Evolutionary conservation across 2,888 invertebrate species (phyloP).

Genomic region (Dyspetes luteomarginatus): DNA sequence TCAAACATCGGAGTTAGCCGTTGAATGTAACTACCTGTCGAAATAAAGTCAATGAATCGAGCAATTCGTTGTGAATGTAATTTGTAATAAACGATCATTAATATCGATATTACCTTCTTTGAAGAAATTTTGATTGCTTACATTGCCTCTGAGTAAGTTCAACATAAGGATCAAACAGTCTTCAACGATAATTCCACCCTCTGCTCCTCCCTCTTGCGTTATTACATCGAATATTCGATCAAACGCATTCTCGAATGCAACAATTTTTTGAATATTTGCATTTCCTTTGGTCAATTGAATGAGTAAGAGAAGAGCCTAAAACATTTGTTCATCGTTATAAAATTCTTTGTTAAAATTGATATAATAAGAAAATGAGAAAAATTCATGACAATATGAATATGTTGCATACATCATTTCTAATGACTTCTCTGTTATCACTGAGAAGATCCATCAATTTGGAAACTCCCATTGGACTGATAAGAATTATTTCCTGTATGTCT

Average conservation of each 20-base stretch:
- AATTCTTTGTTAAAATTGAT: constrained; percentile 11
- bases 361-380: background rate
- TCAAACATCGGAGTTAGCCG: constrained; percentile 94
- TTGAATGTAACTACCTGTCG: constrained; percentile 93
- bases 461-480: constrained; percentile 97
- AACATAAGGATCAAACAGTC: constrained; percentile 97
- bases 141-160: constrained; percentile 96
- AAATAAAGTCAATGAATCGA: constrained; percentile 5
- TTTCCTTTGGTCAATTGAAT: constrained; percentile 97
- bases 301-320: constrained; percentile 91
- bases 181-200: constrained; percentile 99
- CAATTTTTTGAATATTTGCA: constrained; percentile 99
- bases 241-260: constrained; percentile 99
- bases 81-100: background rate
- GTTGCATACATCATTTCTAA: constrained; percentile 93
- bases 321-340: background rate
- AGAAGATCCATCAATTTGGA: constrained; percentile 98
- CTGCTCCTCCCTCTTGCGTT: constrained; percentile 94
- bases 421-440: constrained; percentile 96
- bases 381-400: background rate
- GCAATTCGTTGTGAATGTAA: background rate
- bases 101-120: constrained; percentile 89
- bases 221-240: constrained; percentile 97
- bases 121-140: constrained; percentile 99
- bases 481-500: constrained; percentile 93